Evolutionary conservation across 1,140 invertebrate genomes (phyloP), one percentile per base, ranked within the genome.

Genomic region (Hormaphis cornu): DNA sequence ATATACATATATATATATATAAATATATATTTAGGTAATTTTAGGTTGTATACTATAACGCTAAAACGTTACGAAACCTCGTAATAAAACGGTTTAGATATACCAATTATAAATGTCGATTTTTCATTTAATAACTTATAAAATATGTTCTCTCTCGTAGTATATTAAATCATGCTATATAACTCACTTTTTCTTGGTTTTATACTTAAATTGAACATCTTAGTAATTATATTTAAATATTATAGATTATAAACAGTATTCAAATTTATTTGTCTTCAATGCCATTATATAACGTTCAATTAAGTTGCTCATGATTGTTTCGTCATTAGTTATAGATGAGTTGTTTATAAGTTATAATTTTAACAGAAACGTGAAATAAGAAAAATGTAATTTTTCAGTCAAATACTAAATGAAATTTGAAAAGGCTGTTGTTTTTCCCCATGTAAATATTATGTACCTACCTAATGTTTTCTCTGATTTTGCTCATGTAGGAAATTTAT

Each of bases 391-490:
- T 50, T 24, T 44, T 44, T 7, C 5, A 44, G 20, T 44, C 4
- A 24, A 40, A 58, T 58, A 40, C 40, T 58, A 58, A 58, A 58
- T 24, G 35, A 33, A 58, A 58, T 58, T 40, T 40, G 54, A 58
- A 58, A 66, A 66, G 61, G 61, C 61, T 66, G 61, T 66, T 66
- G 50, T 33, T 50, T 66, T 46, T 50, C 28, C 44, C 61, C 61
- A 16, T 66, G 61, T 66, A 66, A 30, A 66, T 66, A 63, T 48
- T n/a, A n/a, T n/a, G n/a, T n/a, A n/a, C n/a, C n/a, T n/a, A 40
- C 35, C 24, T 48, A 18, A 48, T 66, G 44, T 35, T 66, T 66
- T 66, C 8, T 66, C 28, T 50, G 44, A 50, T 66, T 66, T 66
- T 66, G 61, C 61, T 66, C 61, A 66, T 33, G 28, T 66, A 66